Base-by-base conservation (phyloP, 2,888 invertebrate species). In the Parnassius apollo region DNA sequence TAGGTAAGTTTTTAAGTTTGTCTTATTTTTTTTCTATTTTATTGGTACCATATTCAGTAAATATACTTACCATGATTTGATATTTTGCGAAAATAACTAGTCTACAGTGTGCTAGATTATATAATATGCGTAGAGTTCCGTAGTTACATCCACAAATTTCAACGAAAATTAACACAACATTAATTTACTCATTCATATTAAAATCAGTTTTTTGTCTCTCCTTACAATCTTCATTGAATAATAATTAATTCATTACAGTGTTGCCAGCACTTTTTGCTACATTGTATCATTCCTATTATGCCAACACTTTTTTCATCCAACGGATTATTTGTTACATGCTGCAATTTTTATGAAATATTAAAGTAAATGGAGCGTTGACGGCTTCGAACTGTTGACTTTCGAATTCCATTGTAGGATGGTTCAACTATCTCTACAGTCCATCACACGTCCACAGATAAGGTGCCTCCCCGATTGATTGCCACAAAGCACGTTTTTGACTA, bases 291-390 rank as follows among this genome's bases (percentile, higher is more conserved):
- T 25, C 45, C 35, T 7, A 46, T 52, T 52, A 53, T 52, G 46
- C 52, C 45, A 52, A 44, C 45, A 13, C 7, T 25, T 52, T 59
- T 51, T 59, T 46, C 59, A 59, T 59, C 44, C n/a, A 59, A 53
- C 52, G n/a, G 59, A 52, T 53, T 59, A 45, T 51, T 57, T 35
- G 48, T 52, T 59, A 52, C 52, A 52, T 46, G 35, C 12, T 52
- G 25, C 42, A 50, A 22, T 12, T 25, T 58, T 44, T 44, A 58
- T 58, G 58, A 58, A 51, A 51, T 51, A 42, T 44, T 58, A 51
- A 46, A 46, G 46, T 48, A 48, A 35, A n/a, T 45, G 51, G 18
- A 51, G 44, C 51, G 50, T 51, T 58, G 44, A 18, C 42, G 45
- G 58, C 51, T 58, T 13, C 2, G 35, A 25, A 49, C 2, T 18